Percentiles rank a stretch among this genome's conserved stretches.
These are phyloP conservation scores for Butastur rufipennis DNA, from an alignment of 2,113 vertebrate species.

Conservation along the genomic window DNA sequence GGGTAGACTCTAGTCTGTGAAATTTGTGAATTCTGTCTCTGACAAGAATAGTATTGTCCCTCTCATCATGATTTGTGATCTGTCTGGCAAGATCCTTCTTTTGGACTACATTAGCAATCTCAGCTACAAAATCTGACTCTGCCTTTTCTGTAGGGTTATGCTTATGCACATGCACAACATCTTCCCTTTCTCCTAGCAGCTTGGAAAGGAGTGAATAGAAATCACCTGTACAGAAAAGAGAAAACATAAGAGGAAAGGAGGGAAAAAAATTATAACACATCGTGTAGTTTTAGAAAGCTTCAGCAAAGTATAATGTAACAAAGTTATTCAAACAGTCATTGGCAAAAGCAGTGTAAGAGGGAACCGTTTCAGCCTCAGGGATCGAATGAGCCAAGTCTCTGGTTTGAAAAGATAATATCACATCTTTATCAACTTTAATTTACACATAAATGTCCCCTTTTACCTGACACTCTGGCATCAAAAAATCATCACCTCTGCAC, in stretches of 20 bases:
- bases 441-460: not conserved
- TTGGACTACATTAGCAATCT: conserved; percentile 90
- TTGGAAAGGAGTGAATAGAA: conserved; percentile 95
- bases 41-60: conserved; percentile 80
- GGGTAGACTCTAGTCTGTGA: conserved; percentile 86
- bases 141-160: conserved; percentile 83
- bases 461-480: not conserved
- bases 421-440: not conserved
- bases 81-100: conserved; percentile 84
- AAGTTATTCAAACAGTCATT: not conserved
- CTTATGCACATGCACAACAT: conserved; percentile 84
- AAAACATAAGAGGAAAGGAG: conserved; percentile 57
- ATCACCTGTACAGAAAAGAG: conserved; percentile 85
- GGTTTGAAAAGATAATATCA: not conserved
- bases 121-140: conserved; percentile 84
- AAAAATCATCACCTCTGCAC: not conserved
- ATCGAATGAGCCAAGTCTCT: not conserved
- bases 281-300: not conserved
- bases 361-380: not conserved
- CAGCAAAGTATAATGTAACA: not conserved
- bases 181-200: conserved; percentile 90
- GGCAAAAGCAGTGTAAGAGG: not conserved
- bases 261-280: conserved; percentile 18
- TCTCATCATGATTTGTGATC: conserved; percentile 72
- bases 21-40: conserved; percentile 96